Conservation (phyloP, 1,140 invertebrate genomes). For the Drosophila willistoni region DNA sequence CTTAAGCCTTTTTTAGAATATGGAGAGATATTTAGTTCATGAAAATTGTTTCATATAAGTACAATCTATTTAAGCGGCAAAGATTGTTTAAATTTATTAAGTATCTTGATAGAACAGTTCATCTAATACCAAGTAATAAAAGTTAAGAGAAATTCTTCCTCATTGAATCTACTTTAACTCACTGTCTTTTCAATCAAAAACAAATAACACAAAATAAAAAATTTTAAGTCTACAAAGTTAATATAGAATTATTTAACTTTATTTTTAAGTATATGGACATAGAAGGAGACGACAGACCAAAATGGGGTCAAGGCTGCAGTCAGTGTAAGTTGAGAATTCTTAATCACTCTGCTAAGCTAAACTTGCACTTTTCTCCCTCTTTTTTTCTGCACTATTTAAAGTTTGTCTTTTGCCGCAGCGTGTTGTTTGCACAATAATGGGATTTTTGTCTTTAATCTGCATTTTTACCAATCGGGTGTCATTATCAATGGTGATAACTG, state of each 20-base stretch:
- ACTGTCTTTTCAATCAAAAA: too few relatives aligned
- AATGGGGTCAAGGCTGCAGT: constrained; percentile 19
- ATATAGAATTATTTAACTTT: too few relatives aligned
- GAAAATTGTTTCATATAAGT: too few relatives aligned
- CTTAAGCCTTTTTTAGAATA: too few relatives aligned
- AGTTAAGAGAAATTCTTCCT: too few relatives aligned
- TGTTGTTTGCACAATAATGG: constrained; percentile 17
- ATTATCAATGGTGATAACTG: constrained; percentile 34
- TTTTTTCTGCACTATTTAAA: not conserved
- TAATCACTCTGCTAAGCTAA: not conserved
- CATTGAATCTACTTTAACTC: too few relatives aligned
- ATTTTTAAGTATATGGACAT: constrained; percentile 7
- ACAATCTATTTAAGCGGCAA: too few relatives aligned
- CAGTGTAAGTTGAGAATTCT: constrained; percentile 2
- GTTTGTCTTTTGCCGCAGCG: constrained; percentile 35
- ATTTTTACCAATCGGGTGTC: constrained; percentile 35
- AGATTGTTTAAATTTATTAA: too few relatives aligned
- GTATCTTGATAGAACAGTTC: too few relatives aligned
- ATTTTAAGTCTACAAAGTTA: not conserved
- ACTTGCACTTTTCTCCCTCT: not conserved
- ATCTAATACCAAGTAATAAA: too few relatives aligned
- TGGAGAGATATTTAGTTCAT: too few relatives aligned
- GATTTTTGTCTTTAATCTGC: constrained; percentile 18
- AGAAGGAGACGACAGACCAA: constrained; percentile 1
- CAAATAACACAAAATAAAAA: not conserved